Evolutionary conservation across 2,888 invertebrate species (phyloP), one percentile per base, ranked within the genome.

Genomic region (Philaethria dido): DNA sequence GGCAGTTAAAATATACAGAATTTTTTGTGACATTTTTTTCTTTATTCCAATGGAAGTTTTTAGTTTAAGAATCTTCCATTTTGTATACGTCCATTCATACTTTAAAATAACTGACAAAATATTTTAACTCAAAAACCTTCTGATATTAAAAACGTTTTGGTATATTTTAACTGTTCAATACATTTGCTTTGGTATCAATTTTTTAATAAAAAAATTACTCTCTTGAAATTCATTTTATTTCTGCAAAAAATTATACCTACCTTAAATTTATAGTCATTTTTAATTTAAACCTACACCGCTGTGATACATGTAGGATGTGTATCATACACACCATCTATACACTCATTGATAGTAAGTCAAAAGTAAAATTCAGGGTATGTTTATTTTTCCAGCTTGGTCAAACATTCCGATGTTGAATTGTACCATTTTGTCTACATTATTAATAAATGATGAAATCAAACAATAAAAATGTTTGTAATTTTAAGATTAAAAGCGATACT

Each of bases 101-200:
- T 57, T 57, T 57, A 22, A 57, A 39, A 57, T 50, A 42, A 57
- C 22, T 42, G 22, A 57, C 57, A 25, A 25, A 39, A 9, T 55
- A 39, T 57, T 57, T 57, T 16, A 39, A 42, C 42, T 57, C 11
- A 6, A 52, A 52, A 33, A 16, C 16, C 52, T 52, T 29, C 52
- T 16, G 39, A 57, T 42, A 57, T 57, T 22, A 25, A 57, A 55
- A 25, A 45, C 16, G 29, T 45, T 60, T 60, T 29, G 60, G 25
- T 25, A 85, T 85, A 85, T 89, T 89, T 89, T 87, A 84, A 86
- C 90, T 92, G 89, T 85, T 85, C 85, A 59, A 64, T 83, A 85
- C 81, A 87, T 88, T 90, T 90, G 92, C 91, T 92, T 92, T 92
- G 83, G 86, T 89, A 89, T 86, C 86, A 82, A 83, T 76, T 88